These are phyloP conservation scores for Peromyscus aztecus DNA, from an alignment of 2,797 vertebrate species.

Conservation along the genomic window DNA sequence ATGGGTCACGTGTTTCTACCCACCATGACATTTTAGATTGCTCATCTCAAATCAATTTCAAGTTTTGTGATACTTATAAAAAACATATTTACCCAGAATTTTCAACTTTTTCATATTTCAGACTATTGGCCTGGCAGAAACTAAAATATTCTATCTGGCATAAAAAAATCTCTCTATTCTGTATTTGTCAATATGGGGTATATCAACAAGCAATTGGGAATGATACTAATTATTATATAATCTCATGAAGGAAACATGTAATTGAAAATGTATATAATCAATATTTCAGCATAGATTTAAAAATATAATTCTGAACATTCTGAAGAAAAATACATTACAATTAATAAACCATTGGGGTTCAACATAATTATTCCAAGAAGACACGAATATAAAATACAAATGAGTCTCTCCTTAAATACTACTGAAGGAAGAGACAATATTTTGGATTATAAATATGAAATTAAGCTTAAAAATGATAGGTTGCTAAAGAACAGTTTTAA, in stretches of 20 bases:
- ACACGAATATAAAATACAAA: not conserved
- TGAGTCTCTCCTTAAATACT: not conserved
- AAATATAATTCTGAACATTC: not conserved
- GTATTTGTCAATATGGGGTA: not conserved
- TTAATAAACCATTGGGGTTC: not conserved
- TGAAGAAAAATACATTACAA: conserved; percentile 31
- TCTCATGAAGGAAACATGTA: conserved; percentile 29
- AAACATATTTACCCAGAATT: not conserved
- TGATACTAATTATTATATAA: not conserved
- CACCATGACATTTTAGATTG: not conserved
- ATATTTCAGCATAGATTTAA: not conserved
- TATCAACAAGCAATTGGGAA: not conserved
- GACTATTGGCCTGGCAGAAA: not conserved
- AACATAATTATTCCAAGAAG: not conserved
- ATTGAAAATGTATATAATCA: not conserved
- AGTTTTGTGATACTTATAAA: conserved; percentile 35
- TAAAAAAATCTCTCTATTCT: not conserved
- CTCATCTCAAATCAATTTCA: not conserved
- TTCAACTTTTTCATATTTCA: not conserved
- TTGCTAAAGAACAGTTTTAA: not conserved
- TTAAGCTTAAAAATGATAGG: not conserved
- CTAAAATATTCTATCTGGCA: not conserved
- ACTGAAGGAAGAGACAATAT: not conserved
- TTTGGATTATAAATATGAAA: conserved; percentile 3
- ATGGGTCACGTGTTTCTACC: not conserved